These are phyloP conservation scores for Orchesellides sinensis DNA, from an alignment of 2,888 invertebrate genomes.

Conservation along the genomic window DNA sequence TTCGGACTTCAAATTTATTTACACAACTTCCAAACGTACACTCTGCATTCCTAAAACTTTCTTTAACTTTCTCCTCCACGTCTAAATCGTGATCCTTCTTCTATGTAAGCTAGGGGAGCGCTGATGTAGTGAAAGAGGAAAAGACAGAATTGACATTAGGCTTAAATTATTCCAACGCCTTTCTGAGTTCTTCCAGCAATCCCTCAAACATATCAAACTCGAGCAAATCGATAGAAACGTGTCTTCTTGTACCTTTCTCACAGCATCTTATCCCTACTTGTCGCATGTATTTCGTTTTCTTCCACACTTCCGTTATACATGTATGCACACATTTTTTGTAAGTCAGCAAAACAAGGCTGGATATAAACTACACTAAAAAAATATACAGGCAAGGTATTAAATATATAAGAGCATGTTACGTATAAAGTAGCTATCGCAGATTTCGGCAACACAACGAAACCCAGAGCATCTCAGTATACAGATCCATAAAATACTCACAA, in stretches of 20 bases:
- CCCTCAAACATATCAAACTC: slow-evolving; percentile 48
- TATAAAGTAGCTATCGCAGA: slow-evolving; percentile 1
- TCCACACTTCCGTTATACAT: background rate
- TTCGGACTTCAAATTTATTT: no score
- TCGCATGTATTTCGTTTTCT: background rate
- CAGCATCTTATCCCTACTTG: slow-evolving; percentile 37
- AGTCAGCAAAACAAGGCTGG: no score
- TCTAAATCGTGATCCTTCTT: background rate
- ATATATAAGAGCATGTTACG: background rate
- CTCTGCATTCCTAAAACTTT: background rate
- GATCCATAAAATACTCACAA: no score
- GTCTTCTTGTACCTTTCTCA: slow-evolving; percentile 39
- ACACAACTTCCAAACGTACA: no score
- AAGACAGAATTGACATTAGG: slow-evolving; percentile 23
- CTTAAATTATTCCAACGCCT: slow-evolving; percentile 27
- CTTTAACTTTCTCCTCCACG: background rate
- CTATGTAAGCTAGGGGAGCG: background rate
- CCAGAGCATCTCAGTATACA: no score
- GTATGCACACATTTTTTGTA: background rate
- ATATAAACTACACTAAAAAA: background rate
- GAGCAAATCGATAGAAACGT: slow-evolving; percentile 56
- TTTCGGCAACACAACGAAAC: no score
- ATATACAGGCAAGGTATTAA: background rate
- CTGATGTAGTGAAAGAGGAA: background rate
- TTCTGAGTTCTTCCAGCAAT: slow-evolving; percentile 16